Evolutionary conservation across 53 echinoderm and acorn worm genomes (phyloP).

Genomic region (Paracentrotus lividus): DNA sequence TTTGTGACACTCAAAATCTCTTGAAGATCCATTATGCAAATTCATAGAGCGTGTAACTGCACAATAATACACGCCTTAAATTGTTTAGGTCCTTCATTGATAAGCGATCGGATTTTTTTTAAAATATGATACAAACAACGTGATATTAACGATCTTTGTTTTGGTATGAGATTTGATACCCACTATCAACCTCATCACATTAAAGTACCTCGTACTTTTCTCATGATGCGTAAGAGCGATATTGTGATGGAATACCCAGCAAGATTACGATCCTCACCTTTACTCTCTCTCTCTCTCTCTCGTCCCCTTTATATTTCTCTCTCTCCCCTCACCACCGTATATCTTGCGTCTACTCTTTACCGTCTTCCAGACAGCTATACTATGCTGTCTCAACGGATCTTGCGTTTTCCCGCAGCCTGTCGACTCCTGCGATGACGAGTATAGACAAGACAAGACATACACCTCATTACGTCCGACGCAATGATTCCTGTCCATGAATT

Average conservation of each 20-base stretch:
- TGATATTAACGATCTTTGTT: neutral
- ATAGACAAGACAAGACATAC: too few species aligned
- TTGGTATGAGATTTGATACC: constrained; percentile 10
- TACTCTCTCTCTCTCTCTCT: neutral
- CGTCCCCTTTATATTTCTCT: neutral
- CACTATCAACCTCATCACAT: neutral
- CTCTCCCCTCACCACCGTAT: neutral
- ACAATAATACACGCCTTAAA: neutral
- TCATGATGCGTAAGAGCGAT: neutral
- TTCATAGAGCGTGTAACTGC: constrained; percentile 6
- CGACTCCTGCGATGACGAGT: too few species aligned
- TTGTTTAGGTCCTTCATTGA: neutral
- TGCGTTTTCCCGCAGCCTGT: too few species aligned
- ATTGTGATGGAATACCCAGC: neutral
- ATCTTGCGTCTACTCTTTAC: too few species aligned
- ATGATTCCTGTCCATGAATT: too few species aligned
- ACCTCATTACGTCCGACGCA: too few species aligned
- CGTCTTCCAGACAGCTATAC: too few species aligned
- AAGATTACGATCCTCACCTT: neutral
- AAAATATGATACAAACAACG: neutral
- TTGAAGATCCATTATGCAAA: constrained; percentile 55
- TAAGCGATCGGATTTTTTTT: neutral
- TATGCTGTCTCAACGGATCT: too few species aligned
- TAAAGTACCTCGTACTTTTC: constrained; percentile 16
- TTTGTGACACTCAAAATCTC: constrained; percentile 5